A percentile compares a stretch with the other conserved stretches of the same genome.
These are phyloP conservation scores for Xiphophorus hellerii DNA, from an alignment of 2,113 vertebrate species.

Conservation along the genomic window DNA sequence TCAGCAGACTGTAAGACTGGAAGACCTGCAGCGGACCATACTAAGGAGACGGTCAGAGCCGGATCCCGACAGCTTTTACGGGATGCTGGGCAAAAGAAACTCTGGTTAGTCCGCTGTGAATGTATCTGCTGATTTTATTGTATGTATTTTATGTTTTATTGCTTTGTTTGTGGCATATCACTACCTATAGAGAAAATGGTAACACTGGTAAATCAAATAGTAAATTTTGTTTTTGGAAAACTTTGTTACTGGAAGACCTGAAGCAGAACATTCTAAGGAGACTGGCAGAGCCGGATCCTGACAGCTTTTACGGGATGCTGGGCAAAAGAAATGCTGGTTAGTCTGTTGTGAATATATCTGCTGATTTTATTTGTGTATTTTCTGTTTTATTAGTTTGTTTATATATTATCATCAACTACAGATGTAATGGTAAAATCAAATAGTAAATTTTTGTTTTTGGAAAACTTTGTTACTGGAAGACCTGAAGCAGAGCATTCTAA, in stretches of 20 bases:
- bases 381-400: too few species aligned
- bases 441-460: too few species aligned
- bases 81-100: conserved; percentile 84
- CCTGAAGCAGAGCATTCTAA: conserved; percentile 79
- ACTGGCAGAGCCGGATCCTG: conserved; percentile 84
- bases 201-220: too few species aligned
- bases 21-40: conserved; percentile 77
- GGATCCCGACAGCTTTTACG: conserved; percentile 88
- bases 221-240: too few species aligned
- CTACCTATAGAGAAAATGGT: too few species aligned
- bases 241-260: conserved; percentile 62
- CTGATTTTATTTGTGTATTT: neutral
- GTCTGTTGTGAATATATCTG: conserved; percentile 19
- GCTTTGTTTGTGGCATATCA: too few species aligned
- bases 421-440: too few species aligned
- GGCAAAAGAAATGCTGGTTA: conserved; percentile 84
- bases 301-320: conserved; percentile 87
- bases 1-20: conserved; percentile 71
- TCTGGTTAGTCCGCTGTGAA: conserved; percentile 73
- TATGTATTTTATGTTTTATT: too few species aligned
- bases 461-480: conserved; percentile 50
- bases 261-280: conserved; percentile 80
- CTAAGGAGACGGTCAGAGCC: conserved; percentile 82
- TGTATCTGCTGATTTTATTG: neutral
- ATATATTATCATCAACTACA: too few species aligned